A percentile compares a stretch with the other conserved stretches of the same genome.
These are phyloP conservation scores for Eupithecia tripunctaria DNA, from an alignment of 2,888 invertebrate species.

Conservation along the genomic window DNA sequence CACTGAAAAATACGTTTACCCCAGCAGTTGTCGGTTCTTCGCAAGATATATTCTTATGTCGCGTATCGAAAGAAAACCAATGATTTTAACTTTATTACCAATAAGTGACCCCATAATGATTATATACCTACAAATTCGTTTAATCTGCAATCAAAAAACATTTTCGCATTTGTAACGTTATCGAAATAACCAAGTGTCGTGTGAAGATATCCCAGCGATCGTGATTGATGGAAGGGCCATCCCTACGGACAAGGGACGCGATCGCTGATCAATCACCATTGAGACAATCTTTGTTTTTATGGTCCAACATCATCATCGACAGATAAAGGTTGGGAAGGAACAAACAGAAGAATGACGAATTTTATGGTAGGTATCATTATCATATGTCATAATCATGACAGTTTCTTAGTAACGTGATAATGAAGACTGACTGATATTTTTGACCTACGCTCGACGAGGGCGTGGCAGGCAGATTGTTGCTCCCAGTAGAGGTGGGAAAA, in stretches of 20 bases:
- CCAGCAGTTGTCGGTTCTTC: too few relatives aligned
- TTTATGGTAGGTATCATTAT: neutral
- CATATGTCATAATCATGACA: neutral
- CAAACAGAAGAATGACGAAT: neutral
- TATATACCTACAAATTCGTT: neutral
- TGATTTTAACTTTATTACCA: too few relatives aligned
- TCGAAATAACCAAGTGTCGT: constrained; percentile 55
- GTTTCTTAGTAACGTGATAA: too few relatives aligned
- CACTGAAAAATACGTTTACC: too few relatives aligned
- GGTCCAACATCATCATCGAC: neutral
- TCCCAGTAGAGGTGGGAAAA: too few relatives aligned
- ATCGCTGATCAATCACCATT: constrained; percentile 66
- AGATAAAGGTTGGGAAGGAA: neutral
- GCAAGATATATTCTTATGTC: too few relatives aligned
- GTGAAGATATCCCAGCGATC: constrained; percentile 52
- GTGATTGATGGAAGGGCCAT: constrained; percentile 63
- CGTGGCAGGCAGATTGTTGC: too few relatives aligned
- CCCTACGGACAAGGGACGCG: constrained; percentile 49
- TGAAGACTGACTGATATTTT: too few relatives aligned
- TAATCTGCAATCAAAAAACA: constrained; percentile 1
- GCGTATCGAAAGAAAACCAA: too few relatives aligned
- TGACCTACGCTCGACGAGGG: too few relatives aligned
- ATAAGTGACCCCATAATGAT: too few relatives aligned
- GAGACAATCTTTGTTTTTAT: constrained; percentile 37
- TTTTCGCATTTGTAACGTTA: constrained; percentile 27